A percentile compares a stretch with the other conserved stretches of the same genome.
Conservation (phyloP, 2,113 vertebrate genomes). For the Hiodon alosoides region DNA sequence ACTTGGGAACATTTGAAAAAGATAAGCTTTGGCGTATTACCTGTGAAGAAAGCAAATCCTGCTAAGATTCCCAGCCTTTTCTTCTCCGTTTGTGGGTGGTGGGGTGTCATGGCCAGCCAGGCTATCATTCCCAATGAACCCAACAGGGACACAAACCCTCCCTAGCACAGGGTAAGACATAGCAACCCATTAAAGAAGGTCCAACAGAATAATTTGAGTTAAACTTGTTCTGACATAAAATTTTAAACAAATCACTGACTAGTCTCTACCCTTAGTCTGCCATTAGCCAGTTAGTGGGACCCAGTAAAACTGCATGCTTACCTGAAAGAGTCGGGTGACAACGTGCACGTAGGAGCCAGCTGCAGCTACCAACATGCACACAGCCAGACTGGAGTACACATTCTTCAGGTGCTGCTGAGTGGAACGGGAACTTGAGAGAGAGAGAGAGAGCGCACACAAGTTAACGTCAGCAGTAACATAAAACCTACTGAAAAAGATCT, state of each 20-base stretch:
- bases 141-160: slow-evolving; percentile 73
- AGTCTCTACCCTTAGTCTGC: too few relatives aligned
- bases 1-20: not conserved
- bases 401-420: slow-evolving; percentile 94
- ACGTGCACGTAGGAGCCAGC: slow-evolving; percentile 81
- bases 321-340: slow-evolving; percentile 81
- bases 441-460: not conserved
- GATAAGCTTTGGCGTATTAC: slow-evolving; percentile 47
- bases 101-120: slow-evolving; percentile 86
- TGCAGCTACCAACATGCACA: slow-evolving; percentile 84
- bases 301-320: slow-evolving; percentile 41
- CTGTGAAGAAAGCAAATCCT: slow-evolving; percentile 87
- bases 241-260: not conserved
- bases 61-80: slow-evolving; percentile 83
- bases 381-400: slow-evolving; percentile 84
- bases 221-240: not conserved
- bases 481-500: too few relatives aligned
- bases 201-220: too few relatives aligned
- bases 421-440: slow-evolving; percentile 71
- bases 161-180: slow-evolving; percentile 53
- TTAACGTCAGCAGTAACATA: too few relatives aligned
- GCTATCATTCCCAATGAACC: slow-evolving; percentile 80
- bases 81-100: slow-evolving; percentile 78
- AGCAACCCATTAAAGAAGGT: not conserved
- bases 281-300: not conserved